Evolutionary conservation across 2,113 vertebrate species (phyloP), one percentile per base, ranked within the genome.

Genomic region (Lophochroa leadbeateri): DNA sequence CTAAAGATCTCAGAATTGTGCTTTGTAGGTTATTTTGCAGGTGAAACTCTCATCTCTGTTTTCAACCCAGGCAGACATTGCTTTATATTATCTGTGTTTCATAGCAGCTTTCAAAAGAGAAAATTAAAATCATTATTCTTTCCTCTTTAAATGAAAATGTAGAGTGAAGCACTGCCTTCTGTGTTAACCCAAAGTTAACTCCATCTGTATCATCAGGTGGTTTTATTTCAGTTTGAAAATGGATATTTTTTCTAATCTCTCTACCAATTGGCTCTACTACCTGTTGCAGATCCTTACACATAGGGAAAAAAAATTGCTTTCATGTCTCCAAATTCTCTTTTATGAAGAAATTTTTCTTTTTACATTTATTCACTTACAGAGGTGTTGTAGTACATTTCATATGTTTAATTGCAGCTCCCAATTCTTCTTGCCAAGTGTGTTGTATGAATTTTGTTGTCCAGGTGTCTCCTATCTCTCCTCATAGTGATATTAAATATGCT

Each of bases 101-200:
- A 70, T 17, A 78, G 1, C 3, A 68, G 17, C 25, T 67, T 91
- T 91, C 77, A 78, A 49, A 86, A 53, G n/a, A 61, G 58, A 89
- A 92, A 77, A 92, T 92, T 60, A 86, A 88, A 88, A 77, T 69
- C 3, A 10, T 80, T 74, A 50, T n/a, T 70, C 33, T 75, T 67
- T 88, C 77, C 9, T 47, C 17, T 68, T 88, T 46, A 70, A 78
- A 83, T 53, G 37, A 74, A 65, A 68, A n/a, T 19, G 11, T 10
- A 31, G 50, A 39, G 5, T 43, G n/a, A 80, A 82, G 37, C 33
- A 49, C 21, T 77, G 46, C 49, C 28, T 76, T 58, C 64, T 55
- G 13, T 44, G 41, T 64, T 94, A 94, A 58, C n/a, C 29, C 6
- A 4, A 58, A 81, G 13, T 58, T 75, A 39, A 13, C 10, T 91